Evolutionary conservation across 2,113 vertebrate species (phyloP).

Genomic region (Oncorhynchus keta): DNA sequence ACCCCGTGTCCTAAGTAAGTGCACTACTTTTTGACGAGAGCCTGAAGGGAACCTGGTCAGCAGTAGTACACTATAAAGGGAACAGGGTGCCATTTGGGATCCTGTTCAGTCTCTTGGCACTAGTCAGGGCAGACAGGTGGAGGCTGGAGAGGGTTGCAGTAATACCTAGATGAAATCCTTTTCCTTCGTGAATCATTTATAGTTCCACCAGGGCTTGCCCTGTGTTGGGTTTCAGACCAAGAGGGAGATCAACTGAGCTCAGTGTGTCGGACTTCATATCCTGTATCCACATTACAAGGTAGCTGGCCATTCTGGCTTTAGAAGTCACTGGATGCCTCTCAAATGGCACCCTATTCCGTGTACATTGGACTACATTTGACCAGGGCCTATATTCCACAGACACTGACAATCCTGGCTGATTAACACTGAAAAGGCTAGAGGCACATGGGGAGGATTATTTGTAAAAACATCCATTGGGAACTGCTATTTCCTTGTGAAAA

Average conservation of each 20-base stretch:
- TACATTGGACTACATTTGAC: no score
- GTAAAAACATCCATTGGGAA: neutral
- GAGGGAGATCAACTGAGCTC: neutral
- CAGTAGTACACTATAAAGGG: no score
- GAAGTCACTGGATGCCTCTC: neutral
- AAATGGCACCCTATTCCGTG: no score
- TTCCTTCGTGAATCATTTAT: neutral
- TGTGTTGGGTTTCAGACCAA: constrained; percentile 3
- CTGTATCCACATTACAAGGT: constrained; percentile 26
- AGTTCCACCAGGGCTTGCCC: neutral
- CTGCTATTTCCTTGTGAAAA: neutral
- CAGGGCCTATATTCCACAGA: no score
- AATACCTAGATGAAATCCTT: neutral
- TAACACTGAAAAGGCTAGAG: constrained; percentile 20
- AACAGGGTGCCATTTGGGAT: no score
- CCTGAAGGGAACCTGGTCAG: no score
- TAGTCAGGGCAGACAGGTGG: neutral
- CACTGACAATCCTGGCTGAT: neutral
- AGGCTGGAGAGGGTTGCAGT: neutral
- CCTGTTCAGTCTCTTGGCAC: neutral
- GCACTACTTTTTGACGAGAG: no score
- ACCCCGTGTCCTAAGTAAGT: no score
- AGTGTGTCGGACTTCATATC: constrained; percentile 16
- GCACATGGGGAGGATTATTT: constrained; percentile 19
- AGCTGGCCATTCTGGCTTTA: constrained; percentile 4